Evolutionary conservation across 1,140 invertebrate genomes (phyloP), one percentile per base, ranked within the genome.

Genomic region (Ganaspis sp.): DNA sequence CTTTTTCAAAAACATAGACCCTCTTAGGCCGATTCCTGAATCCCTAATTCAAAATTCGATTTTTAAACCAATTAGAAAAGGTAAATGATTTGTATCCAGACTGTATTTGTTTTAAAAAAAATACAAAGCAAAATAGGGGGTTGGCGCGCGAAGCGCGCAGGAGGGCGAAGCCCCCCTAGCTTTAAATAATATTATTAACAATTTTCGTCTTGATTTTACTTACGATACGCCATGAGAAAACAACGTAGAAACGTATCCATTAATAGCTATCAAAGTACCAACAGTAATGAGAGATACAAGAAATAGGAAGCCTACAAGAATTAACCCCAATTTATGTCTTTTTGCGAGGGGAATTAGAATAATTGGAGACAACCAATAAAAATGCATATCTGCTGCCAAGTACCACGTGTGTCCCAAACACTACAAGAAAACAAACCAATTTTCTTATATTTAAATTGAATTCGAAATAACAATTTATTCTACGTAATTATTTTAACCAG

Each of bases 351-450:
- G 81, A 42, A 87, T 83, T 0, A 91, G 77, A 70, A 91, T 83
- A 4, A 91, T 15, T 37, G 90, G 91, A 19, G 90, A 87, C 17
- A 89, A 34, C 29, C 85, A 76, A 70, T 84, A 89, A 9, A 91
- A 73, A 70, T 91, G 91, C 87, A 89, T 91, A 77, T 91, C 90
- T 5, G 88, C 86, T 8, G 86, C 81, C 15, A 91, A 78, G 73
- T 91, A 91, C 91, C 91, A 92, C 11, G 85, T 83, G 72, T 91
- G 89, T 3, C 81, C 81, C 26, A 90, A 74, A 79, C 91, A 92
- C 88, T 88, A 71, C 29, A 72, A 76, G 21, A 54, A 37, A 69
- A 54, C 54, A 69, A 37, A 74, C 38, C 71, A 70, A 64, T 53
- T 42, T 34, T 37, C 1, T 6, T 49, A 6, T 49, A 49, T 26